Base-by-base conservation (phyloP, 2,888 invertebrate genomes). In the Drosophila neotestacea region DNA sequence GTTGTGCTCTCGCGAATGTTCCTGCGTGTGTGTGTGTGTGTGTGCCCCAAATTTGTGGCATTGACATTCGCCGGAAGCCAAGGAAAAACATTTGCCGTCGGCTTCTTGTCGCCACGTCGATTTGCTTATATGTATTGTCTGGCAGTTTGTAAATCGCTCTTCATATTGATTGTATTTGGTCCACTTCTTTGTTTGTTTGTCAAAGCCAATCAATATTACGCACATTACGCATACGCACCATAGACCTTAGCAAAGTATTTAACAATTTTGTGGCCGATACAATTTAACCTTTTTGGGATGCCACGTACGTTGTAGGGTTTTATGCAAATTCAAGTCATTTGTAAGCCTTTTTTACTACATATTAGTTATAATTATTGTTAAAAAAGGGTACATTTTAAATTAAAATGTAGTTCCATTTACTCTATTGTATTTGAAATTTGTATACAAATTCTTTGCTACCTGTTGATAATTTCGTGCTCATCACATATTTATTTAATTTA, bases 51-150 rank as follows among this genome's bases (percentile, higher is more conserved):
- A 81, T 88, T 80, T 85, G 73, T 85, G 73, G 77, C 88, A 85
- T 79, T 89, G 85, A 89, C 88, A 87, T 77, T 85, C 73, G 77
- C 82, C 88, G 88, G 85, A 85, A 85, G 89, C 85, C 85, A 89
- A 87, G 85, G 69, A 85, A 85, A 88, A 86, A 70, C 83, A 87
- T 73, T 82, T 81, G 73, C 73, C 85, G 81, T 70, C 85, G 85
- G 85, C 85, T 89, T 74, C 74, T 67, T 74, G 68, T 73, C 63
- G 81, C 77, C 78, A 56, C 52, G 34, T 44, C 65, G 42, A 44
- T 59, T 65, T 65, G 67, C 47, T 52, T 52, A 16, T 73, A 16
- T 16, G 16, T 16, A 62, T 58, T 70, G 83, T 81, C 74, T 88
- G 71, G 80, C 66, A 22, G 58, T 46, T 46, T 46, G 46, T 54